Evolutionary conservation across 1,140 invertebrate species (phyloP).

Genomic region (Danaus melanippus): DNA sequence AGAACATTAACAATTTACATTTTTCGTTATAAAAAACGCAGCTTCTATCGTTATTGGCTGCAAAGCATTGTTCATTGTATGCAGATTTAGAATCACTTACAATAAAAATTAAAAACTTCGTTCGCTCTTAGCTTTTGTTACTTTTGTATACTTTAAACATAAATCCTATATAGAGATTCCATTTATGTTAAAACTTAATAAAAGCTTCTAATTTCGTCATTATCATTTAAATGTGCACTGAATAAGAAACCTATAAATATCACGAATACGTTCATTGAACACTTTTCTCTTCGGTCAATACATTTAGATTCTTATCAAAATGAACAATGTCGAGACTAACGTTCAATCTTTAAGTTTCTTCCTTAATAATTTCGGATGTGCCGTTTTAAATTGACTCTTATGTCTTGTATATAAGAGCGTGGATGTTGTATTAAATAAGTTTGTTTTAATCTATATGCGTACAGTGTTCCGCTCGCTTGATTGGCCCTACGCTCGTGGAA

Average conservation of each 20-base stretch:
- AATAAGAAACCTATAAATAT: conserved; percentile 22
- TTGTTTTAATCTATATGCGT: conserved; percentile 50
- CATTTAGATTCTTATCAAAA: conserved; percentile 31
- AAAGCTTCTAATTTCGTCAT: conserved; percentile 19
- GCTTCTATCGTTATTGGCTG: conserved; percentile 19
- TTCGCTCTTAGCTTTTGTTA: conserved; percentile 1
- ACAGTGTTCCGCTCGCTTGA: conserved; percentile 35
- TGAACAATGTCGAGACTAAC: conserved; percentile 26
- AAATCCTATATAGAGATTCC: not conserved
- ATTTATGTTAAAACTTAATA: conserved; percentile 3
- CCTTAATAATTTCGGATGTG: conserved; percentile 12
- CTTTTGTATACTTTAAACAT: not conserved
- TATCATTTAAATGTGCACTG: conserved; percentile 23
- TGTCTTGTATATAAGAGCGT: conserved; percentile 7
- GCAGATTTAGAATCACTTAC: conserved; percentile 24
- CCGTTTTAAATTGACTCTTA: conserved; percentile 23
- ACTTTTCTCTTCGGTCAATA: conserved; percentile 26
- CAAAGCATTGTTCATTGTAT: conserved; percentile 30
- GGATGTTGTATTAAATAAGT: conserved; percentile 16
- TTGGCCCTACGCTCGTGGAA: conserved; percentile 44
- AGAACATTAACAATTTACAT: conserved; percentile 23
- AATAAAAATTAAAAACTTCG: conserved; percentile 21
- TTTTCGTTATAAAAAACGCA: conserved; percentile 15
- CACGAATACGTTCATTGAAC: conserved; percentile 19
- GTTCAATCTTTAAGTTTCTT: conserved; percentile 27